Evolutionary conservation across 2,888 invertebrate species (phyloP).

Genomic region (Chloroclysta siterata): DNA sequence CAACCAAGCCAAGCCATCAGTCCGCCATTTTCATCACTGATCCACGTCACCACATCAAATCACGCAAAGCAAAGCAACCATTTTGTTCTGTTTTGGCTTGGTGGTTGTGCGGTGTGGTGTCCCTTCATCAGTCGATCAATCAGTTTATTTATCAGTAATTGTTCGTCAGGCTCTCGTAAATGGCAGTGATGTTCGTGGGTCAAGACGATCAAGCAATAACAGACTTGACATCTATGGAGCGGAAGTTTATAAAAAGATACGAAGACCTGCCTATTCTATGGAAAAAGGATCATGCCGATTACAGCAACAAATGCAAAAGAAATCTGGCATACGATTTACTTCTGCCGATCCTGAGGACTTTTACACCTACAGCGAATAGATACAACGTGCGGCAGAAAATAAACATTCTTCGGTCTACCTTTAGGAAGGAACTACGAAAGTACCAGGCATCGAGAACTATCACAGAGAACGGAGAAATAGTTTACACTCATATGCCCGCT

Average conservation of each 20-base stretch:
- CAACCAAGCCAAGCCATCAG: neutral
- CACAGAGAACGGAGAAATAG: slow-evolving; percentile 46
- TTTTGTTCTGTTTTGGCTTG: slow-evolving; percentile 15
- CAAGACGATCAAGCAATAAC: slow-evolving; percentile 12
- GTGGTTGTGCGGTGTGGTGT: slow-evolving; percentile 5
- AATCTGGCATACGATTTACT: slow-evolving; percentile 46
- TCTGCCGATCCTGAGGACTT: slow-evolving; percentile 45
- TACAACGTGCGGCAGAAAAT: slow-evolving; percentile 53
- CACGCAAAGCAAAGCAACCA: slow-evolving; percentile 5
- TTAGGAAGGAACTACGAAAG: slow-evolving; percentile 49
- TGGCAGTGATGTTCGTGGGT: slow-evolving; percentile 16
- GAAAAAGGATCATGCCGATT: slow-evolving; percentile 49
- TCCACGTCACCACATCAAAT: slow-evolving; percentile 1
- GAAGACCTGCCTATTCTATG: slow-evolving; percentile 49
- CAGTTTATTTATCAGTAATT: slow-evolving; percentile 31
- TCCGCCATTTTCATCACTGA: slow-evolving; percentile 12
- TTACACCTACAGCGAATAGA: slow-evolving; percentile 45
- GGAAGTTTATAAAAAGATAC: slow-evolving; percentile 50
- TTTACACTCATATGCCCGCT: slow-evolving; percentile 46
- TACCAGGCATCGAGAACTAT: slow-evolving; percentile 46
- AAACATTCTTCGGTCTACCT: slow-evolving; percentile 53
- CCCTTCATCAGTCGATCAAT: slow-evolving; percentile 34
- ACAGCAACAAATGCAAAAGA: slow-evolving; percentile 52
- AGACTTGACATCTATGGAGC: slow-evolving; percentile 42
- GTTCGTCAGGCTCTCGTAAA: slow-evolving; percentile 23